A percentile compares a stretch with the other conserved stretches of the same genome.
phyloP scores from a whole-genome alignment of 2,888 invertebrate species.

The Stegophylla sp. region DNA sequence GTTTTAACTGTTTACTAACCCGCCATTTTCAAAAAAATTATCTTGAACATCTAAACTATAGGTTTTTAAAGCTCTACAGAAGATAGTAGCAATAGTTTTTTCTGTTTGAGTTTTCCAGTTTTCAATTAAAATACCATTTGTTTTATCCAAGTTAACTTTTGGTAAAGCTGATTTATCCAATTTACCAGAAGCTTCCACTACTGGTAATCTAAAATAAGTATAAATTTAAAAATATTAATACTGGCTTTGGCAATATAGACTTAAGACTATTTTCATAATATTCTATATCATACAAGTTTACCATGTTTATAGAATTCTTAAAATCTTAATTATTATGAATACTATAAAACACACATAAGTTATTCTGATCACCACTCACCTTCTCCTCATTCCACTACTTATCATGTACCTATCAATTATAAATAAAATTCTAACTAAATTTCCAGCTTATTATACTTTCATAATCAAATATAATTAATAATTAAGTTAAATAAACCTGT shows the following conservation, averaged over 20 bases:
- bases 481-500: slow-evolving; percentile 60
- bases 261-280: not conserved
- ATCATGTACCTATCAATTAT: too few species aligned
- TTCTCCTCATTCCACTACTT: too few species aligned
- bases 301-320: not conserved
- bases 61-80: slow-evolving; percentile 61
- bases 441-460: too few species aligned
- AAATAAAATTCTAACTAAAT: too few species aligned
- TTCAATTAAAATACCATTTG: slow-evolving; percentile 60
- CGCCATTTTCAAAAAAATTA: slow-evolving; percentile 63
- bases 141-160: slow-evolving; percentile 59
- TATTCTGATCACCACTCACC: too few species aligned
- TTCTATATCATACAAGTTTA: not conserved
- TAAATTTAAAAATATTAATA: not conserved
- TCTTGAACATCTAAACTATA: slow-evolving; percentile 62
- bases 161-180: slow-evolving; percentile 62
- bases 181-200: slow-evolving; percentile 62
- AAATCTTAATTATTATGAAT: too few species aligned
- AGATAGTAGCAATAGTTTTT: slow-evolving; percentile 61
- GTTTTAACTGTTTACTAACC: slow-evolving; percentile 60
- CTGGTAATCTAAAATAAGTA: slow-evolving; percentile 61
- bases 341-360: too few species aligned
- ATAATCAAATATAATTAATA: not conserved
- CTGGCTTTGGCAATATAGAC: not conserved
- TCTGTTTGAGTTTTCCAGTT: slow-evolving; percentile 61